phyloP scores from a whole-genome alignment of 2,797 vertebrate genomes.

The Enteromius anoplus region DNA sequence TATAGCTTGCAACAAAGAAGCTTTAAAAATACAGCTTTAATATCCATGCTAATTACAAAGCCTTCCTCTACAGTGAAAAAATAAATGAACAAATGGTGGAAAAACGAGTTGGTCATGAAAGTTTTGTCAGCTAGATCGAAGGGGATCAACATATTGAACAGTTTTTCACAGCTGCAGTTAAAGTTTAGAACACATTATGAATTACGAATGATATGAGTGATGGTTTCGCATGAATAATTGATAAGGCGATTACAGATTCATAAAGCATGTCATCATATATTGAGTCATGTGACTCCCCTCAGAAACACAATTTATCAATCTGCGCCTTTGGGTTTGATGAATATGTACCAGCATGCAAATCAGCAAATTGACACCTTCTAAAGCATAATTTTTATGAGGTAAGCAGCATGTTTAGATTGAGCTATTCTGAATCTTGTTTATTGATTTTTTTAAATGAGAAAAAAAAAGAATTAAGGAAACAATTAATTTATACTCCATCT shows the following conservation, averaged over 20 bases:
- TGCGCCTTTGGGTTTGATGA: constrained; percentile 31
- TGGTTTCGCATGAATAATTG: constrained; percentile 52
- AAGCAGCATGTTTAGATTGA: constrained; percentile 1
- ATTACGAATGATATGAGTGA: constrained; percentile 43
- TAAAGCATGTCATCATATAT: constrained; percentile 42
- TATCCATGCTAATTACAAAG: constrained; percentile 59
- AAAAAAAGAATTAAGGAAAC: neutral
- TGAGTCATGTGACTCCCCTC: constrained; percentile 13
- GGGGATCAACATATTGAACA: constrained; percentile 52
- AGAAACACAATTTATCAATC: constrained; percentile 26
- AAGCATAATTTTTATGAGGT: constrained; percentile 22
- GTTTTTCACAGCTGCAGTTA: constrained; percentile 57
- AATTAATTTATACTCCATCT: neutral
- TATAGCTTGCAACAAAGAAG: constrained; percentile 42
- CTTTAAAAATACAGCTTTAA: constrained; percentile 56
- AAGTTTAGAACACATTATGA: constrained; percentile 49
- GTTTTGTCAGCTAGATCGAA: constrained; percentile 36
- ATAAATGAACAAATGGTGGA: constrained; percentile 34
- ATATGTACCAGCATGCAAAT: constrained; percentile 27
- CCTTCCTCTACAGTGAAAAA: constrained; percentile 36
- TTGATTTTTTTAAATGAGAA: neutral
- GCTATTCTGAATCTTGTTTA: neutral
- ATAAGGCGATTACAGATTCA: constrained; percentile 41
- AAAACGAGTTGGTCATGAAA: constrained; percentile 28
- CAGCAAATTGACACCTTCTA: constrained; percentile 8